phyloP scores from a whole-genome alignment of 2,888 invertebrate species.

The Caenorhabditis angaria region DNA sequence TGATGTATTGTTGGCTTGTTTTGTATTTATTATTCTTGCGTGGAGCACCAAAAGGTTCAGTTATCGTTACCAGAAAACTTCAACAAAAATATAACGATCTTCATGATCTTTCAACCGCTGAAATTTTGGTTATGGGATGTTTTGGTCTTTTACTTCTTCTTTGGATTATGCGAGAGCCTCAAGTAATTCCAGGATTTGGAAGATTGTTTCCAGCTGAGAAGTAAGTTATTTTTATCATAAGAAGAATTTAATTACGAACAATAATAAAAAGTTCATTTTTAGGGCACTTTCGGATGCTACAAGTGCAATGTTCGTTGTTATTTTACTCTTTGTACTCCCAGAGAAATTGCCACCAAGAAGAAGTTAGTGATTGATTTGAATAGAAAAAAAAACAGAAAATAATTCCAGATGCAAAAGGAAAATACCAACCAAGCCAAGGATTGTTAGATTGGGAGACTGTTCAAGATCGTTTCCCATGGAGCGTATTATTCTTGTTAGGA shows the following conservation, averaged over 20 bases:
- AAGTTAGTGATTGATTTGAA: neutral
- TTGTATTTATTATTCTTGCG: constrained; percentile 50
- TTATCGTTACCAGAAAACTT: constrained; percentile 57
- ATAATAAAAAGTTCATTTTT: constrained; percentile 18
- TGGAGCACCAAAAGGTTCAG: constrained; percentile 55
- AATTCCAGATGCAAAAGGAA: constrained; percentile 16
- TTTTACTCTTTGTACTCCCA: constrained; percentile 86
- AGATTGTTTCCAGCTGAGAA: constrained; percentile 66
- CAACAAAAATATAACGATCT: constrained; percentile 60
- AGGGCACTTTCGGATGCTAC: constrained; percentile 74
- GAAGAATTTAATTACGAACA: no score
- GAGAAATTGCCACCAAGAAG: constrained; percentile 75
- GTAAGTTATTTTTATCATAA: constrained; percentile 25
- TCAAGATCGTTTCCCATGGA: constrained; percentile 66
- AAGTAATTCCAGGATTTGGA: constrained; percentile 88
- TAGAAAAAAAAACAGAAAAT: neutral
- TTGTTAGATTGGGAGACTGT: constrained; percentile 63
- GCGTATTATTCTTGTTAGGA: constrained; percentile 64
- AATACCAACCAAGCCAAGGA: constrained; percentile 33
- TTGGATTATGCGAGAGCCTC: constrained; percentile 89
- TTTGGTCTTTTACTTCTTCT: constrained; percentile 84
- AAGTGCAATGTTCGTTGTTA: constrained; percentile 82
- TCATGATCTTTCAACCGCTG: constrained; percentile 53
- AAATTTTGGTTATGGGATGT: constrained; percentile 44
- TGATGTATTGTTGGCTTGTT: constrained; percentile 55